These are phyloP conservation scores for Drosophila kuntzei DNA, from an alignment of 2,888 invertebrate genomes.

Conservation along the genomic window DNA sequence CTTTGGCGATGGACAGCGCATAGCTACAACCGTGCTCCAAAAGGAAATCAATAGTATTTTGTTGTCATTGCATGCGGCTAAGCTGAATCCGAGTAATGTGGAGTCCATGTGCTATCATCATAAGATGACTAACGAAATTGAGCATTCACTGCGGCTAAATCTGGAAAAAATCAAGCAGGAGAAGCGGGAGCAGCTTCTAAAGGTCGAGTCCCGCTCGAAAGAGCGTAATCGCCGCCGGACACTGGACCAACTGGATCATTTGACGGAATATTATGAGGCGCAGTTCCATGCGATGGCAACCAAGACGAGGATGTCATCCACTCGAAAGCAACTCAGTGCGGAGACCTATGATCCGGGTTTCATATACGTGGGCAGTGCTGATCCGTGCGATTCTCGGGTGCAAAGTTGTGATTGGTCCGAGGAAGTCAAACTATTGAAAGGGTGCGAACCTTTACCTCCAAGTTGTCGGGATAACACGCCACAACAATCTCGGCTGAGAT, in stretches of 20 bases:
- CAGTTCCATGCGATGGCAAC: conserved; percentile 53
- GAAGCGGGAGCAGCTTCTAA: conserved; percentile 36
- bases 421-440: not conserved
- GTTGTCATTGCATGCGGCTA: conserved; percentile 12
- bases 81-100: conserved; percentile 10
- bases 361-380: not conserved
- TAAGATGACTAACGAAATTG: conserved; percentile 40
- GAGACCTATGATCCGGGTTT: conserved; percentile 18
- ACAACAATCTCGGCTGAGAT: not conserved
- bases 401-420: not conserved
- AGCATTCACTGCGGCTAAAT: conserved; percentile 41
- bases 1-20: not conserved
- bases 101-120: conserved; percentile 59
- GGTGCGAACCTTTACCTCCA: not conserved
- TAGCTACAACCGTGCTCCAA: conserved; percentile 35
- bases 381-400: no score
- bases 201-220: not conserved
- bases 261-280: conserved; percentile 40
- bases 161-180: conserved; percentile 42
- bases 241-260: conserved; percentile 45
- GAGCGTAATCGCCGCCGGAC: conserved; percentile 16
- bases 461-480: not conserved
- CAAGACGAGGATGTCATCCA: conserved; percentile 38
- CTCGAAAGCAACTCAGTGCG: conserved; percentile 31
- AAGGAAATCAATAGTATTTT: conserved; percentile 51